These are phyloP conservation scores for Hyperopisus bebe DNA, from an alignment of 2,113 vertebrate genomes.

Conservation along the genomic window DNA sequence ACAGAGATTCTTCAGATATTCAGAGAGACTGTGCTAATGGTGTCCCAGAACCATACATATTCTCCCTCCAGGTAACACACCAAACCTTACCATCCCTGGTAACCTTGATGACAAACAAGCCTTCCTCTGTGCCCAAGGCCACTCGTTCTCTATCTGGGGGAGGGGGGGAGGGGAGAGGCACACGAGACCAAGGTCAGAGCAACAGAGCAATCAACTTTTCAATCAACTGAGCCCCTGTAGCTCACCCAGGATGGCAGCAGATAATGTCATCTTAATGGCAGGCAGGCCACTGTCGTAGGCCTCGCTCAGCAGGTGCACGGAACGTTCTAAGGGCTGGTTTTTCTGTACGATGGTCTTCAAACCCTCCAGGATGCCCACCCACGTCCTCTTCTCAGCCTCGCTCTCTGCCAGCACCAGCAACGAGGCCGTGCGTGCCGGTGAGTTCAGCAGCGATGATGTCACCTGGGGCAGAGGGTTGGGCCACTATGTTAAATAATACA, in stretches of 20 bases:
- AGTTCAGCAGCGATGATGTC: conserved; percentile 78
- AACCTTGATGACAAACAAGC: conserved; percentile 87
- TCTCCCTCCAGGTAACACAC: not conserved
- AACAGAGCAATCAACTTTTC: not conserved
- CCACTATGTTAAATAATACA: not conserved
- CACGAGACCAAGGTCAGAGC: not conserved
- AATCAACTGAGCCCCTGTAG: not conserved
- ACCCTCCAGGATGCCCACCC: conserved; percentile 90
- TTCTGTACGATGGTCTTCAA: conserved; percentile 83
- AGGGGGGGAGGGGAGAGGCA: conserved; percentile 1
- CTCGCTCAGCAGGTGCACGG: conserved; percentile 81
- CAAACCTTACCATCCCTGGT: conserved; percentile 79
- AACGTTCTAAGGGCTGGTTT: conserved; percentile 74
- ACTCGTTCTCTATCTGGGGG: conserved; percentile 83
- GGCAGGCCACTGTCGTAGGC: conserved; percentile 90
- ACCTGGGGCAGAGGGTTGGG: conserved; percentile 62
- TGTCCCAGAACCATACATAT: not conserved
- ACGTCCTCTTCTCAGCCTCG: conserved; percentile 88
- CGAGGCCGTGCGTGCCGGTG: conserved; percentile 74
- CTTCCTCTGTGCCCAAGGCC: conserved; percentile 86
- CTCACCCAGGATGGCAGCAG: conserved; percentile 80
- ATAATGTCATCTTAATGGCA: conserved; percentile 79
- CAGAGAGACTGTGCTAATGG: not conserved
- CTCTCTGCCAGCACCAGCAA: conserved; percentile 88
- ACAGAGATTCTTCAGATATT: not conserved